Evolutionary conservation across 92 coral and sea anemone species (phyloP).

Genomic region (Siderastrea radians): DNA sequence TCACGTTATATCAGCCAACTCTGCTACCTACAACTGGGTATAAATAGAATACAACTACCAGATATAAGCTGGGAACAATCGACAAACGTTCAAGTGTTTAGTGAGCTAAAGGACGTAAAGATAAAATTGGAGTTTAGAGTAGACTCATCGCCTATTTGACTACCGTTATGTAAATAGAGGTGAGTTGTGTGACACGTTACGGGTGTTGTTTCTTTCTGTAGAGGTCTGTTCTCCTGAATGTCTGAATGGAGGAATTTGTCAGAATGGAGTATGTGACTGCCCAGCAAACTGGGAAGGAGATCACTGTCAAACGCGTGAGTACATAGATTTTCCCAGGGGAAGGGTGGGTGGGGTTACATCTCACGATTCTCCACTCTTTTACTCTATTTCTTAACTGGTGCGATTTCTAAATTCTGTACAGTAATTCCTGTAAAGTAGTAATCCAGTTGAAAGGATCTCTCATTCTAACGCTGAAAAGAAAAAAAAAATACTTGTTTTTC

Average conservation of each 20-base stretch:
- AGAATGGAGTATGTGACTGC: slow-evolving; percentile 65
- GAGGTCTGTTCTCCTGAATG: slow-evolving; percentile 66
- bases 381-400: background rate
- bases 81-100: too few relatives aligned
- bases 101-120: too few relatives aligned
- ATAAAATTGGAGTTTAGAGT: too few relatives aligned
- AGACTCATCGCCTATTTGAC: background rate
- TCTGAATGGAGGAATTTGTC: slow-evolving; percentile 64
- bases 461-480: too few relatives aligned
- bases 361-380: background rate
- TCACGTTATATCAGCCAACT: too few relatives aligned
- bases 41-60: too few relatives aligned
- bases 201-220: slow-evolving; percentile 20
- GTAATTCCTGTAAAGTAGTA: too few relatives aligned
- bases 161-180: too few relatives aligned
- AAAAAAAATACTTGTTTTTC: too few relatives aligned
- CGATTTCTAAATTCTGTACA: too few relatives aligned
- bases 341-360: background rate
- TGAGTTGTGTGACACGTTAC: background rate
- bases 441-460: too few relatives aligned
- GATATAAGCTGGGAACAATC: background rate
- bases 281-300: slow-evolving; percentile 60
- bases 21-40: too few relatives aligned
- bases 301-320: slow-evolving; percentile 64
- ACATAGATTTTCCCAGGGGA: background rate